Evolutionary conservation across 2,888 invertebrate genomes (phyloP).

Genomic region (Ellobium chinense): DNA sequence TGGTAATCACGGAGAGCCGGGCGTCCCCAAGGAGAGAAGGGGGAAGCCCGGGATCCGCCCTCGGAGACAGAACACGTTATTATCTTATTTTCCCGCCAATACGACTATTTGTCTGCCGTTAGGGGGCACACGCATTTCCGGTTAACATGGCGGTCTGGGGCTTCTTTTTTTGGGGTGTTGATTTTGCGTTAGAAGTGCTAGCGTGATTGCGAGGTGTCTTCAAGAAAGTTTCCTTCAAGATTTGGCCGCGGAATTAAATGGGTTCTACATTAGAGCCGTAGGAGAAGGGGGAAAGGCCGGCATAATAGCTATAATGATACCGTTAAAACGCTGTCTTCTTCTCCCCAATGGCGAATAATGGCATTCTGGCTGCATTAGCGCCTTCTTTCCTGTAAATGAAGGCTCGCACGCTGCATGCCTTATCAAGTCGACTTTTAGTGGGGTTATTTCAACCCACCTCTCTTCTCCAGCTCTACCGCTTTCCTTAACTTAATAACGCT

Average conservation of each 20-base stretch:
- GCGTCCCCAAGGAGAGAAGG: conserved; percentile 43
- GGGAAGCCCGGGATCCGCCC: conserved; percentile 26
- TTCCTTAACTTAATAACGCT: conserved; percentile 18
- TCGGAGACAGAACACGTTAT: conserved; percentile 44
- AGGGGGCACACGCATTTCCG: conserved; percentile 48
- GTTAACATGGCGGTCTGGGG: conserved; percentile 18
- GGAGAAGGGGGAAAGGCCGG: conserved; percentile 15
- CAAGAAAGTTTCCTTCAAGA: conserved; percentile 15
- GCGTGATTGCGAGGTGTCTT: conserved; percentile 34
- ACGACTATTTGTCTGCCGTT: conserved; percentile 47
- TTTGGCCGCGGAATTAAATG: conserved; percentile 30
- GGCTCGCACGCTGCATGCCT: not conserved
- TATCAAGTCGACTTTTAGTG: not conserved
- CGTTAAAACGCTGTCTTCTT: conserved; percentile 6
- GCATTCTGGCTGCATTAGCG: conserved; percentile 31
- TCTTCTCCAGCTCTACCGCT: conserved; percentile 15
- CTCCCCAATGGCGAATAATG: conserved; percentile 31
- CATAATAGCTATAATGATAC: conserved; percentile 26
- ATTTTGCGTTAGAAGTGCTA: conserved; percentile 21
- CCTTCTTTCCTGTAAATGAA: conserved; percentile 19
- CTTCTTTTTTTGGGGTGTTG: conserved; percentile 24
- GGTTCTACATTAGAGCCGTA: conserved; percentile 23
- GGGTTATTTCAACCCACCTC: conserved; percentile 20
- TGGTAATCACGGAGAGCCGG: conserved; percentile 41
- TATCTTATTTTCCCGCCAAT: conserved; percentile 51